Percentiles rank a stretch among this genome's conserved stretches.
Conservation (phyloP, 2,797 vertebrate genomes). For the Thamnophis elegans region DNA sequence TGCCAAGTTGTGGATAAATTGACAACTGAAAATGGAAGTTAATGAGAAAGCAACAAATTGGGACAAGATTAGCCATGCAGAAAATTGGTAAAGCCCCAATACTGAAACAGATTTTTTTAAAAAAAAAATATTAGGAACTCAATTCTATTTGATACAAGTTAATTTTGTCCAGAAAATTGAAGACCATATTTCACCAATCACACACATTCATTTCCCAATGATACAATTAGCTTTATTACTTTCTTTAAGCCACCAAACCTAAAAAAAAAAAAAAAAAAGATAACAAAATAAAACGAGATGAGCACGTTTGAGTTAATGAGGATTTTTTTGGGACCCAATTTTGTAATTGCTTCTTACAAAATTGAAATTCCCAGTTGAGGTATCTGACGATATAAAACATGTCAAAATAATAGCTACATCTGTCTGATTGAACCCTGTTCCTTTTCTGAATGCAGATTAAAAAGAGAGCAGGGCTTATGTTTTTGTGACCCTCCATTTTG, state of each 20-base stretch:
- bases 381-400: not conserved
- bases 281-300: not conserved
- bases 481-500: not conserved
- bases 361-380: not conserved
- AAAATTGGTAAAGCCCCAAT: not conserved
- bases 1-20: not conserved
- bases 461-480: not conserved
- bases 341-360: not conserved
- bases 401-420: not conserved
- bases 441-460: not conserved
- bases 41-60: not conserved
- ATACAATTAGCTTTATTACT: not conserved
- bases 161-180: not conserved
- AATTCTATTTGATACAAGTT: conserved; percentile 8
- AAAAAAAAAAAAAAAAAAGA: not conserved
- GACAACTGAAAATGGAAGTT: not conserved
- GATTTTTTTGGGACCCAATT: not conserved
- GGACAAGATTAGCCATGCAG: not conserved
- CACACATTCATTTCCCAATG: not conserved
- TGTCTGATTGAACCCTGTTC: not conserved
- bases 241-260: not conserved
- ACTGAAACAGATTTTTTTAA: not conserved
- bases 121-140: not conserved
- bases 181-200: not conserved
- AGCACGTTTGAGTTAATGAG: not conserved